These are phyloP conservation scores for Heliothis virescens DNA, from an alignment of 1,140 invertebrate genomes.

Conservation along the genomic window DNA sequence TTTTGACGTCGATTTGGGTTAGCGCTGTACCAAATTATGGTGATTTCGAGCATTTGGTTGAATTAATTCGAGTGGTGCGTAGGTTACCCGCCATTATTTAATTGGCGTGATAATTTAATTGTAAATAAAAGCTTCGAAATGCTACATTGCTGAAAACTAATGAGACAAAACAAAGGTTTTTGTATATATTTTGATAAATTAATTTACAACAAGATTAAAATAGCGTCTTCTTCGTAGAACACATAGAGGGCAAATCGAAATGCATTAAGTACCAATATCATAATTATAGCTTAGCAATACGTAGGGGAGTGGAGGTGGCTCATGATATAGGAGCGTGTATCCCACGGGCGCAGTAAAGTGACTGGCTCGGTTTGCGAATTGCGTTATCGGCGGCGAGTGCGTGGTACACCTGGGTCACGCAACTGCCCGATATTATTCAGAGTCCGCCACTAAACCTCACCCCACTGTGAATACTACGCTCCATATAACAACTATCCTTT, in stretches of 20 bases:
- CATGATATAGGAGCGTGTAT: constrained; percentile 59
- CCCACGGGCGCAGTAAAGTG: constrained; percentile 71
- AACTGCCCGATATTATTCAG: constrained; percentile 45
- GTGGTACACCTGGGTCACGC: constrained; percentile 71
- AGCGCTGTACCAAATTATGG: constrained; percentile 5
- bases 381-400: constrained; percentile 65
- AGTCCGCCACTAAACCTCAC: constrained; percentile 5
- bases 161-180: background rate
- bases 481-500: constrained; percentile 1
- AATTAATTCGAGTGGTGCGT: background rate
- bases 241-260: background rate
- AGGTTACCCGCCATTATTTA: background rate
- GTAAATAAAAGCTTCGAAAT: background rate
- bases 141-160: background rate
- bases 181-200: too few relatives aligned
- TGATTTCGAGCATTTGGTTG: constrained; percentile 15
- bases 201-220: too few relatives aligned
- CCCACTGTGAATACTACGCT: constrained; percentile 9
- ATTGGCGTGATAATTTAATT: background rate
- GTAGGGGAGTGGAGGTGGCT: constrained; percentile 24
- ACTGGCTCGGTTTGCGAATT: constrained; percentile 64
- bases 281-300: constrained; percentile 55
- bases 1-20: constrained; percentile 39
- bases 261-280: constrained; percentile 40
- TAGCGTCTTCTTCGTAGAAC: too few relatives aligned